Evolutionary conservation across 2,797 vertebrate genomes (phyloP).

Genomic region (Centropyge bicolor): DNA sequence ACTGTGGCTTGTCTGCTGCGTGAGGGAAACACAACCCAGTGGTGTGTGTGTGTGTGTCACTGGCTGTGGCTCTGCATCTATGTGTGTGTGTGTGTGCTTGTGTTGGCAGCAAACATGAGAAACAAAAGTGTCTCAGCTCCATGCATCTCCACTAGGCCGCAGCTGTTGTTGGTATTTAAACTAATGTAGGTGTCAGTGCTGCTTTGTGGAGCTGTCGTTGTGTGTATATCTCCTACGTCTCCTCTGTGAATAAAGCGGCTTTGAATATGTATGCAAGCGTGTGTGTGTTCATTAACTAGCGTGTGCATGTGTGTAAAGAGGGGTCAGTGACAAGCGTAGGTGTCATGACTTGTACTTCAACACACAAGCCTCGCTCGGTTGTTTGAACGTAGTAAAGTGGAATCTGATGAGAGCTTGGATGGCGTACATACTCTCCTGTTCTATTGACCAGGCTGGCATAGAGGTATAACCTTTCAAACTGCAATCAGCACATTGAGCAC

Average conservation of each 20-base stretch:
- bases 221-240: slow-evolving; percentile 15
- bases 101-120: slow-evolving; percentile 79
- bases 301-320: background rate
- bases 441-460: background rate
- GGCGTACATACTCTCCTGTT: background rate
- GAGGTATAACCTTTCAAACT: slow-evolving; percentile 16
- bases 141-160: slow-evolving; percentile 61
- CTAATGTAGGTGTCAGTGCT: slow-evolving; percentile 70
- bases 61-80: slow-evolving; percentile 31
- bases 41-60: slow-evolving; percentile 51
- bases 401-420: slow-evolving; percentile 37
- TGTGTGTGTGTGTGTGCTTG: slow-evolving; percentile 39
- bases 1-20: slow-evolving; percentile 77
- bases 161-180: slow-evolving; percentile 78
- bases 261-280: slow-evolving; percentile 13
- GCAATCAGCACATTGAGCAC: background rate
- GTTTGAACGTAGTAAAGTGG: slow-evolving; percentile 29
- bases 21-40: slow-evolving; percentile 67
- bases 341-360: slow-evolving; percentile 19
- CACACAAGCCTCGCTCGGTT: slow-evolving; percentile 1
- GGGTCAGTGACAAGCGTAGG: background rate
- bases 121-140: slow-evolving; percentile 81
- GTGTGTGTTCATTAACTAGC: slow-evolving; percentile 13
- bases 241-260: slow-evolving; percentile 35
- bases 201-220: slow-evolving; percentile 69